Base-by-base conservation (phyloP, 2,113 vertebrate species). In the Fulmarus glacialis region DNA sequence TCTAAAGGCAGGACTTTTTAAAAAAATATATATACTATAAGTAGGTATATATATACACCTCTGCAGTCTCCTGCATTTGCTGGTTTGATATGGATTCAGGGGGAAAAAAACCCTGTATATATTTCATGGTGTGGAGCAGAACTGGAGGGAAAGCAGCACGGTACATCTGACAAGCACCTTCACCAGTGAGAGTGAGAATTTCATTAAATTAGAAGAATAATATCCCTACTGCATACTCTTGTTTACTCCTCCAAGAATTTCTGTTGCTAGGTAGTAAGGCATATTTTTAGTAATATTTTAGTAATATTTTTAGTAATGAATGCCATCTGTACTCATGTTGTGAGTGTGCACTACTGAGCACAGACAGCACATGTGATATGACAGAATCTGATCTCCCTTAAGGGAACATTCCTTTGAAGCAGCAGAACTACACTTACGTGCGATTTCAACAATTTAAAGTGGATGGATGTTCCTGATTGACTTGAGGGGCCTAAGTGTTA, bases 201-300 rank as follows among this genome's bases (percentile, higher is more conserved):
- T 43, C 23, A 82, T 88, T 60, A 66, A 67, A 92, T 79, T 34
- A 72, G 23, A 81, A 81, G 40, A 72, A 82, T 36, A 85, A 62
- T 30, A 22, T 40, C n/a, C 21, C 27, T 59, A 40, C 22, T 90
- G 24, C 34, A 70, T 56, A 60, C 16, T 74, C 18, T 20, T 94
- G 58, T 73, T 86, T 82, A 85, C 17, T 50, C 21, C 42, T 83
- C 67, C 53, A 88, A 58, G 64, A 74, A 83, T 66, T 87, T 81
- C 42, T 91, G 62, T 75, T 87, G 27, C 27, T 63, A 85, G 59
- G 59, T 91, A 93, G 45, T 75, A 93, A 45, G 30, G 16, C n/a
- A 72, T 74, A 60, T 85, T 93, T 97, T 84, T 91, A 87, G 55
- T 47, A 95, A 92, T 43, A n/a, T n/a, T n/a, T n/a, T n/a, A n/a